These are phyloP conservation scores for Siniperca undulata DNA, from an alignment of 2,797 vertebrate genomes.

Conservation along the genomic window DNA sequence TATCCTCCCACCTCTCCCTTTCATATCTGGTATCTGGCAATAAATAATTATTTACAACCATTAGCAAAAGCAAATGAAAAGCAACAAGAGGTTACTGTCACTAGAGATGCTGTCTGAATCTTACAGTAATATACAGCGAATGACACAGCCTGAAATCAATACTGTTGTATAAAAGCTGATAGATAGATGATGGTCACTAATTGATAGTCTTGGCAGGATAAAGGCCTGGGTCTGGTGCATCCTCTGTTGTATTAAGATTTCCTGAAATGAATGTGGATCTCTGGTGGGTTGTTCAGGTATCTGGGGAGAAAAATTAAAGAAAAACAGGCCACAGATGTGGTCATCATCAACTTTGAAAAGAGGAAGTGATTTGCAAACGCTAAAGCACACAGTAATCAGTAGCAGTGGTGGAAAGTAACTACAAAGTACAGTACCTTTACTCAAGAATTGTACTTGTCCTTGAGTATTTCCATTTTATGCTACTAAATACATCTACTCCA, in stretches of 20 bases:
- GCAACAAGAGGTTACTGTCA: constrained; percentile 68
- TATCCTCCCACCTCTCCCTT: constrained; percentile 22
- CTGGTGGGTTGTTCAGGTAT: constrained; percentile 83
- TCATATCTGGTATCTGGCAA: constrained; percentile 86
- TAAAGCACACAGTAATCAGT: constrained; percentile 12
- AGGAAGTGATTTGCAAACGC: background rate
- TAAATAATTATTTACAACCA: constrained; percentile 98
- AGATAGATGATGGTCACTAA: constrained; percentile 67
- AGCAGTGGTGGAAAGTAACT: background rate
- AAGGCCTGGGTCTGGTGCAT: constrained; percentile 37
- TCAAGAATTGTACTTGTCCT: background rate
- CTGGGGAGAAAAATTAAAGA: constrained; percentile 74
- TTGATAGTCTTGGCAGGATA: constrained; percentile 52
- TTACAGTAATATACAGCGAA: constrained; percentile 71
- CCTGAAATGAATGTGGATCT: constrained; percentile 34
- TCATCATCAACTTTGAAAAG: background rate
- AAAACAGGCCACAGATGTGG: constrained; percentile 28
- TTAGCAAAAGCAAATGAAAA: constrained; percentile 80
- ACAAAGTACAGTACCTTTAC: background rate
- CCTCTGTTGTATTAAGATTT: constrained; percentile 11
- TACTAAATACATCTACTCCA: background rate
- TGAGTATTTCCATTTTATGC: background rate
- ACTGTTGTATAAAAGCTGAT: constrained; percentile 80
- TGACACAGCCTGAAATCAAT: constrained; percentile 68
- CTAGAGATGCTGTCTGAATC: constrained; percentile 52